These are phyloP conservation scores for Diadema setosum DNA, from an alignment of 35 echinoderm and acorn worm genomes.

Conservation along the genomic window DNA sequence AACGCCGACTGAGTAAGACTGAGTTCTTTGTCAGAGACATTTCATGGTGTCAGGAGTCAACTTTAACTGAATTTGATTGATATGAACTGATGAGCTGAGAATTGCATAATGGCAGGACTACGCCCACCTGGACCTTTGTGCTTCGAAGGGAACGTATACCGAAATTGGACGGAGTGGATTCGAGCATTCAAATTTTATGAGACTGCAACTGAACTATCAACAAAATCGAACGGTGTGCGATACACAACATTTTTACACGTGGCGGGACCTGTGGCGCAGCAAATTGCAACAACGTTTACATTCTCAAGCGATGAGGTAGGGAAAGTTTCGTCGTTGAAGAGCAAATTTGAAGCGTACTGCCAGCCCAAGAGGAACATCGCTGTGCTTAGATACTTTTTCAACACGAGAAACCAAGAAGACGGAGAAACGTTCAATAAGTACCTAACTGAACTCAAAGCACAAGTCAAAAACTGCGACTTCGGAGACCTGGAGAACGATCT, in stretches of 20 bases:
- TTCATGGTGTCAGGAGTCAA: too few species aligned
- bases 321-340: background rate
- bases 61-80: too few species aligned
- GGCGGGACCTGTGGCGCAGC: background rate
- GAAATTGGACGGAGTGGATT: background rate
- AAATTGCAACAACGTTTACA: background rate
- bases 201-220: background rate
- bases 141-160: background rate
- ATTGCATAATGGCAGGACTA: background rate
- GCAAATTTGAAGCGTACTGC: slow-evolving; percentile 8
- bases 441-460: background rate
- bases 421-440: slow-evolving; percentile 30
- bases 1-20: too few species aligned
- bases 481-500: background rate
- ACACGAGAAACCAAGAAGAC: slow-evolving; percentile 6
- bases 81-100: too few species aligned
- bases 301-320: background rate
- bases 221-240: background rate
- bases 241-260: background rate
- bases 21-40: too few species aligned
- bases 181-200: background rate
- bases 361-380: slow-evolving; percentile 23
- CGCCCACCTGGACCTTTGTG: background rate
- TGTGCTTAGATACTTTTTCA: slow-evolving; percentile 48
- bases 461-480: slow-evolving; percentile 32